A percentile compares a stretch with the other conserved stretches of the same genome.
Conservation (phyloP, 2,113 vertebrate species). For the Neopipo cinnamomea region DNA sequence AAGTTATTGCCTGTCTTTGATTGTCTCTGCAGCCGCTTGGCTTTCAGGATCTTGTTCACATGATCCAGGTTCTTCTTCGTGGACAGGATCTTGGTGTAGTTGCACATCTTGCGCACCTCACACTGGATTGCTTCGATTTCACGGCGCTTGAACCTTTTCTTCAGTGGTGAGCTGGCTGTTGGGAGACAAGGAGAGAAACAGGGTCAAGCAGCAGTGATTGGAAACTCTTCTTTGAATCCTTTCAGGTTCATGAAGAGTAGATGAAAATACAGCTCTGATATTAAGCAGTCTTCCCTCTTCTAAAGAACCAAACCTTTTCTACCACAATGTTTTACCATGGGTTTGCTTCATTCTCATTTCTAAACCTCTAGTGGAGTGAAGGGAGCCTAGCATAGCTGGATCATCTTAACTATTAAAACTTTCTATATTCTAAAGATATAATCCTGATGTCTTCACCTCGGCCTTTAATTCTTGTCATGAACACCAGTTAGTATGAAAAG, state of each 20-base stretch:
- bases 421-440: background rate
- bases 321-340: background rate
- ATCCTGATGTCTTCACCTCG: background rate
- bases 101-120: constrained; percentile 92
- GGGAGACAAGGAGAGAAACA: constrained; percentile 36
- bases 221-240: background rate
- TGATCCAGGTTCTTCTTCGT: constrained; percentile 98
- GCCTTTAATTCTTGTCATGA: background rate
- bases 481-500: background rate
- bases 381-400: background rate
- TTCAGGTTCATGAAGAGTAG: background rate
- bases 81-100: constrained; percentile 89
- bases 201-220: background rate
- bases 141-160: constrained; percentile 87
- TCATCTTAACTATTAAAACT: background rate
- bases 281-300: background rate
- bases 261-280: background rate
- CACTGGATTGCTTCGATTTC: constrained; percentile 96
- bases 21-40: constrained; percentile 98
- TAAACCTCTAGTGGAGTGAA: background rate
- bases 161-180: constrained; percentile 77
- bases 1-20: constrained; percentile 99
- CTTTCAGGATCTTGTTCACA: constrained; percentile 98
- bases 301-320: background rate
- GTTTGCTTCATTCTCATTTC: background rate